Conservation (phyloP, 23 tunicate species). For the Styela clava region DNA sequence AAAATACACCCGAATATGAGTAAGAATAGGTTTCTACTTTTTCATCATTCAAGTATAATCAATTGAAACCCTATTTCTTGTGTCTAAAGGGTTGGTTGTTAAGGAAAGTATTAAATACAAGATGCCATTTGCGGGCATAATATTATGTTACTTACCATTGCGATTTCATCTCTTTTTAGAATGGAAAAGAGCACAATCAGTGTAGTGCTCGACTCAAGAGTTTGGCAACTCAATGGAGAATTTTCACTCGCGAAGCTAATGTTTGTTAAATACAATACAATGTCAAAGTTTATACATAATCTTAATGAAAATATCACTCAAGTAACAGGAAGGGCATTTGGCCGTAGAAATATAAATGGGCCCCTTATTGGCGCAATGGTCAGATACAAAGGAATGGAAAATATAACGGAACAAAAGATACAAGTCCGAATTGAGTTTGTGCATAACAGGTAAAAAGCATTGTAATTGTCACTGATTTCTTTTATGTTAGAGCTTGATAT, state of each 20-base stretch:
- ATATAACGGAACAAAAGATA: conserved; percentile 5
- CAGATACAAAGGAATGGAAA: conserved; percentile 14
- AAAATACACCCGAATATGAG: conserved; percentile 12
- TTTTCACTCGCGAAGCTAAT: conserved; percentile 21
- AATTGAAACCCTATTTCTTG: background rate
- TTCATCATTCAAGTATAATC: too few species aligned
- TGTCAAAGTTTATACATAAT: conserved; percentile 25
- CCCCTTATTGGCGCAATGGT: conserved; percentile 61
- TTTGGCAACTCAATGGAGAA: background rate
- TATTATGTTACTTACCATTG: too few species aligned
- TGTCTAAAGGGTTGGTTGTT: too few species aligned
- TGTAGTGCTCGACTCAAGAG: background rate
- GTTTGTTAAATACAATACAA: conserved; percentile 48
- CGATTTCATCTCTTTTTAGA: too few species aligned
- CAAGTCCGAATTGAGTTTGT: conserved; percentile 47
- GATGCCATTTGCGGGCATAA: too few species aligned
- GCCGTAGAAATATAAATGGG: conserved; percentile 67
- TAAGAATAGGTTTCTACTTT: conserved; percentile 13
- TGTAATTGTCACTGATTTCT: too few species aligned
- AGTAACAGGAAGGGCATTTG: conserved; percentile 32
- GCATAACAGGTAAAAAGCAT: conserved; percentile 80
- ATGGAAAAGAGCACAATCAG: conserved; percentile 22
- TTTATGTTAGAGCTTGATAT: too few species aligned
- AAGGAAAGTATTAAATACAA: too few species aligned
- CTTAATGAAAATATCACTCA: conserved; percentile 20